Base-by-base conservation (phyloP, 2,113 vertebrate genomes). In the Limnothrissa miodon region DNA sequence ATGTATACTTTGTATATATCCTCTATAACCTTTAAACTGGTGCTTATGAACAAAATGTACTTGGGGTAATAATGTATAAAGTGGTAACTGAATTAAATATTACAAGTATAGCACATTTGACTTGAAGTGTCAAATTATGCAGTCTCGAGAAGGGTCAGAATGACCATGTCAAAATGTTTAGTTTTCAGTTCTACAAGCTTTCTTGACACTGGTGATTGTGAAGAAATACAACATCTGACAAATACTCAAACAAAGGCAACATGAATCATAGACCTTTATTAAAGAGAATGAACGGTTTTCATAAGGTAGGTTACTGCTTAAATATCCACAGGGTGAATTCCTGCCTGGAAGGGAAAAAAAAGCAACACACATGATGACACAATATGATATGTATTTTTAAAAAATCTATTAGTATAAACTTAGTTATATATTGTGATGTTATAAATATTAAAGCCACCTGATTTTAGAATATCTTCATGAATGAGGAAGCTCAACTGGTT, bases 1-100 rank as follows among this genome's bases (percentile, higher is more conserved):
- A 66, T 11, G 51, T 53, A 53, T 53, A 21, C 51, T 23, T 5
- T 23, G 19, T 21, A 23, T 56, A 19, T 21, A 23, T 56, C 51
- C 51, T 56, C 21, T 23, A 6, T 48, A 13, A 48, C 5, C 19
- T 53, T 84, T 81, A 0, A 81, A 81, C 81, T 78, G 39, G 80
- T 81, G 80, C 80, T 66, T 44, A 62, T 44, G 39, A 42, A n/a
- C 45, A 53, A 21, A 80, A 4, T 42, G 23, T 36, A 23, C 53
- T n/a, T 70, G 23, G 80, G 44, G 51, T 11, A 51, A 45, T 45
- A 80, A 56, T 45, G 39, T 81, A 66, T 74, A 25, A 66, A 66
- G 25, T 29, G 2, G 10, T 33, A 9, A 66, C 59, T 66, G 59
- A 66, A 66, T 66, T 33, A 66, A 66, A 66, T 33, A 33, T 33